Evolutionary conservation across 1,140 invertebrate species (phyloP).

Genomic region (Pseudomyrmex gracilis): DNA sequence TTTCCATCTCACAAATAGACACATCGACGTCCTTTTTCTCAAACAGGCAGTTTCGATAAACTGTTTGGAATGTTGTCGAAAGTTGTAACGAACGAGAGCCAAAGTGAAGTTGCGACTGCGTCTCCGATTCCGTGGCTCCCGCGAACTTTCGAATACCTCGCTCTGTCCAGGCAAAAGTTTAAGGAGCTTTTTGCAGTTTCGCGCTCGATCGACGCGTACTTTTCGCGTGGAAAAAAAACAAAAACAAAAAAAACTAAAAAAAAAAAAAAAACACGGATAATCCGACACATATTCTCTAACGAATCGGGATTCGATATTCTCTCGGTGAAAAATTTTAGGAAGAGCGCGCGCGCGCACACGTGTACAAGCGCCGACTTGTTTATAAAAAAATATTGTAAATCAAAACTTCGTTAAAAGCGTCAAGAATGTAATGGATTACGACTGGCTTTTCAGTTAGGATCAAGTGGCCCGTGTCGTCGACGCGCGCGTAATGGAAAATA

Average conservation of each 20-base stretch:
- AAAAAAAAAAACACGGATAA: constrained; percentile 39
- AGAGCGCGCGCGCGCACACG: neutral
- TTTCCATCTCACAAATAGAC: constrained; percentile 35
- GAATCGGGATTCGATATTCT: constrained; percentile 5
- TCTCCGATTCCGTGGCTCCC: constrained; percentile 34
- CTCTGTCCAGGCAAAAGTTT: constrained; percentile 56
- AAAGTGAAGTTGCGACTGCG: constrained; percentile 53
- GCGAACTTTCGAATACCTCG: constrained; percentile 59
- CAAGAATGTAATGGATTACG: neutral
- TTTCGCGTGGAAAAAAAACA: no score
- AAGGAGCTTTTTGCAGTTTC: constrained; percentile 53
- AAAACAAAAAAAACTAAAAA: no score
- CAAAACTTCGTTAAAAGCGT: neutral
- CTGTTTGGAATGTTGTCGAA: constrained; percentile 38
- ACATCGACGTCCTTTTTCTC: constrained; percentile 45
- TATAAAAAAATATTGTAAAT: neutral
- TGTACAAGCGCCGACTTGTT: neutral
- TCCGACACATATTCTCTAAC: constrained; percentile 30
- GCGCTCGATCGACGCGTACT: neutral
- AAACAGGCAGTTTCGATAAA: constrained; percentile 32
- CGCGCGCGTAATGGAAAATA: neutral
- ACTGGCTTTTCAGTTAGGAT: no score
- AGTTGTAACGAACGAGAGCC: constrained; percentile 63
- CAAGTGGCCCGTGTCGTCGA: no score
- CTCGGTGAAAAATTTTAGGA: neutral